phyloP scores from a whole-genome alignment of 2,888 invertebrate species.

The Pterostichus niger region DNA sequence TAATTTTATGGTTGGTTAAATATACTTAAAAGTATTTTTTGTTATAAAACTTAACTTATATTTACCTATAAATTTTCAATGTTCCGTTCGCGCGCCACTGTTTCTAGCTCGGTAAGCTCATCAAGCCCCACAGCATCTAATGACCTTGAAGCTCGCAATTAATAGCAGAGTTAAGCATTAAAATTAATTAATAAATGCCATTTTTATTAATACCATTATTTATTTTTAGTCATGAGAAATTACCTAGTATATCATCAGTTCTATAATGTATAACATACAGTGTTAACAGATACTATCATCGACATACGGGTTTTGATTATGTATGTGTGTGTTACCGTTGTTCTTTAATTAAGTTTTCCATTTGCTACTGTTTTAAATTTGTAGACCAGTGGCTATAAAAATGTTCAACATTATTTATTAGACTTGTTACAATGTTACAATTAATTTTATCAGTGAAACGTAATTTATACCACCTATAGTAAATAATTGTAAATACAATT shows the following conservation, averaged over 20 bases:
- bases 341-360: constrained; percentile 51
- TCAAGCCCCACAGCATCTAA: constrained; percentile 1
- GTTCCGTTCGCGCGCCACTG: constrained; percentile 7
- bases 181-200: constrained; percentile 46
- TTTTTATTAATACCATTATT: constrained; percentile 43
- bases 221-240: constrained; percentile 34
- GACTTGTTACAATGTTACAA: too few relatives aligned
- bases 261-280: not conserved
- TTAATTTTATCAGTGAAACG: too few relatives aligned
- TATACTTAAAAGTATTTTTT: too few relatives aligned
- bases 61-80: too few relatives aligned
- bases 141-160: constrained; percentile 34
- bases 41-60: too few relatives aligned
- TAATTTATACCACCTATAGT: too few relatives aligned
- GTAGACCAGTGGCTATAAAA: constrained; percentile 14
- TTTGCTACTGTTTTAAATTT: constrained; percentile 55
- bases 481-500: too few relatives aligned
- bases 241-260: constrained; percentile 14
- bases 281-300: constrained; percentile 11
- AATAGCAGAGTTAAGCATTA: constrained; percentile 26
- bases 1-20: too few relatives aligned
- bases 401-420: not conserved
- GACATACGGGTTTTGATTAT: constrained; percentile 48
- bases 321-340: constrained; percentile 45
- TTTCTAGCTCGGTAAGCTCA: not conserved